A percentile compares a stretch with the other conserved stretches of the same genome.
phyloP scores from a whole-genome alignment of 2,888 invertebrate genomes.

The Leptopilina myrica region DNA sequence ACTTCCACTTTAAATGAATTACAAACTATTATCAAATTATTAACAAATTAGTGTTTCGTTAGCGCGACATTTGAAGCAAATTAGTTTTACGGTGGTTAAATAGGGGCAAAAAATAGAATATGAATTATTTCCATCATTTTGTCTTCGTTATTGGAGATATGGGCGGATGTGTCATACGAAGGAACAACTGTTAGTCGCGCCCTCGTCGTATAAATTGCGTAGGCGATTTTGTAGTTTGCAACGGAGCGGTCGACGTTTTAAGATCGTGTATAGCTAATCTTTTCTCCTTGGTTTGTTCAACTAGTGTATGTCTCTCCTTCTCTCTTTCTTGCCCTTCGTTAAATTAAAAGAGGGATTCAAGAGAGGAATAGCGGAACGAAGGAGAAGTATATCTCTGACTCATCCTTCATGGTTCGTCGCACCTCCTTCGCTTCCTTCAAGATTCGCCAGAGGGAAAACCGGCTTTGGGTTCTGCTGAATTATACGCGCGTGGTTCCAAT shows the following conservation, averaged over 20 bases:
- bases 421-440: slow-evolving; percentile 58
- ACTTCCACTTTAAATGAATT: too few species aligned
- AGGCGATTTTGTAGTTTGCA: slow-evolving; percentile 48
- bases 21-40: too few species aligned
- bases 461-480: slow-evolving; percentile 61
- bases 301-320: slow-evolving; percentile 1
- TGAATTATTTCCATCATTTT: neutral
- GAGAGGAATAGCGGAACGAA: slow-evolving; percentile 50
- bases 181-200: slow-evolving; percentile 37
- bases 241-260: slow-evolving; percentile 38
- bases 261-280: slow-evolving; percentile 34
- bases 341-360: slow-evolving; percentile 44
- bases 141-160: slow-evolving; percentile 16
- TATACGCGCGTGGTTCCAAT: slow-evolving; percentile 53
- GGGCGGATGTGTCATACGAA: slow-evolving; percentile 51
- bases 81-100: too few species aligned
- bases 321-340: slow-evolving; percentile 27
- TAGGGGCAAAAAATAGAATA: too few species aligned
- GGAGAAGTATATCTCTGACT: slow-evolving; percentile 55
- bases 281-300: slow-evolving; percentile 15
- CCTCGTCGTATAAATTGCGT: slow-evolving; percentile 38
- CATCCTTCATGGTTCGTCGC: slow-evolving; percentile 64
- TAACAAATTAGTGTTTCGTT: too few species aligned
- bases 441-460: slow-evolving; percentile 62
- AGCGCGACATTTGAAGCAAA: too few species aligned